Base-by-base conservation (phyloP, 2,888 invertebrate genomes). In the Nezara viridula region DNA sequence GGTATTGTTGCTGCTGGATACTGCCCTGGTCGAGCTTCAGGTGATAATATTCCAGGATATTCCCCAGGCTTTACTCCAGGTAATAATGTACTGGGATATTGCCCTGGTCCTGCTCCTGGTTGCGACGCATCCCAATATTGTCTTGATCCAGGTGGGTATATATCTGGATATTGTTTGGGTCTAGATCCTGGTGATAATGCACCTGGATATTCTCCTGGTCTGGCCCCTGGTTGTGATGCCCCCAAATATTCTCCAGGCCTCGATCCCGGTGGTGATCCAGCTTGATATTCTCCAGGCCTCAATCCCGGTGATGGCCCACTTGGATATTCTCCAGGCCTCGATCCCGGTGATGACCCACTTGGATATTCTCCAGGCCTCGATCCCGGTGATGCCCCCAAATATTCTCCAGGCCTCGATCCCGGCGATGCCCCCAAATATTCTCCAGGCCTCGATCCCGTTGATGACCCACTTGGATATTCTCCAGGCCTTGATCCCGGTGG, bases 171-270 rank as follows among this genome's bases (percentile, higher is more conserved):
- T 55, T 88, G 77, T 88, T 90, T 91, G 5, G 44, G 88, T 44
- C 66, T 44, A 60, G 27, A 55, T 40, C 90, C 89, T 19, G 89
- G 85, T 47, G 86, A 85, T 19, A 40, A 21, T 32, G 86, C 85
- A 9, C 90, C 86, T 19, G 89, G 88, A 47, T 86, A 86, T 55
- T 88, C 88, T 86, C 90, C 91, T 49, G 90, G 90, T 47, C 86
- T 86, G 16, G 37, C 32, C 40, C 49, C 86, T 89, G 85, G 49
- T 52, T 87, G 89, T 52, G 37, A 86, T 50, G 86, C 27, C 32
- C 91, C 91, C 27, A 91, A 91, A 81, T 90, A 91, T 85, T 85
- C 89, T 86, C 89, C 91, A 88, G 91, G 87, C 24, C 52, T 52
- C 55, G 52, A n/a, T 60, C 90, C 89, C 86, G 91, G 90, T 60